These are phyloP conservation scores for Catharus bicknelli DNA, from an alignment of 2,113 vertebrate species.

Conservation along the genomic window DNA sequence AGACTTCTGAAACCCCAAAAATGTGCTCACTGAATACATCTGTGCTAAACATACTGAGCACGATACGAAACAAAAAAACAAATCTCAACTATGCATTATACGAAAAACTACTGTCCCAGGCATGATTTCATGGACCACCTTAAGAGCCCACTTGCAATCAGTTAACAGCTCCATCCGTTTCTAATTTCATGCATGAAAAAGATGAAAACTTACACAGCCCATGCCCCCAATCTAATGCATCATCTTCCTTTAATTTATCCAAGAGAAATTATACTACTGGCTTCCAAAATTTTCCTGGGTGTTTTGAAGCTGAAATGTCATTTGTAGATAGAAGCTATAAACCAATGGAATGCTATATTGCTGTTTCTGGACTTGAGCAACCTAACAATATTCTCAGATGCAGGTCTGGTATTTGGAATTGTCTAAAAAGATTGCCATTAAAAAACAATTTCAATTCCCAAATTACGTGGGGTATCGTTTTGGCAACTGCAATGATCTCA, in stretches of 20 bases:
- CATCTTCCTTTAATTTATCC: background rate
- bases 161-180: background rate
- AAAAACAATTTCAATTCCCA: constrained; percentile 4
- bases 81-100: background rate
- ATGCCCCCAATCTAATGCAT: background rate
- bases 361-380: background rate
- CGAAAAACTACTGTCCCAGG: background rate
- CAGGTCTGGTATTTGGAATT: background rate
- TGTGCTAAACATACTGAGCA: background rate
- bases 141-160: background rate
- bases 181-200: background rate
- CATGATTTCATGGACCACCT: background rate
- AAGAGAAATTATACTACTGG: background rate
- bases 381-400: background rate
- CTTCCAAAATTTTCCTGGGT: background rate
- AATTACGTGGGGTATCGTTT: background rate
- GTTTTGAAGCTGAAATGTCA: background rate
- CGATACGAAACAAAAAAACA: background rate
- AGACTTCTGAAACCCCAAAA: background rate
- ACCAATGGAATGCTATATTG: background rate
- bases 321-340: background rate
- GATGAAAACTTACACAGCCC: background rate
- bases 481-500: constrained; percentile 14
- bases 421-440: background rate
- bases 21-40: background rate